phyloP scores from a whole-genome alignment of 2,797 vertebrate species.

The Morelia viridis region DNA sequence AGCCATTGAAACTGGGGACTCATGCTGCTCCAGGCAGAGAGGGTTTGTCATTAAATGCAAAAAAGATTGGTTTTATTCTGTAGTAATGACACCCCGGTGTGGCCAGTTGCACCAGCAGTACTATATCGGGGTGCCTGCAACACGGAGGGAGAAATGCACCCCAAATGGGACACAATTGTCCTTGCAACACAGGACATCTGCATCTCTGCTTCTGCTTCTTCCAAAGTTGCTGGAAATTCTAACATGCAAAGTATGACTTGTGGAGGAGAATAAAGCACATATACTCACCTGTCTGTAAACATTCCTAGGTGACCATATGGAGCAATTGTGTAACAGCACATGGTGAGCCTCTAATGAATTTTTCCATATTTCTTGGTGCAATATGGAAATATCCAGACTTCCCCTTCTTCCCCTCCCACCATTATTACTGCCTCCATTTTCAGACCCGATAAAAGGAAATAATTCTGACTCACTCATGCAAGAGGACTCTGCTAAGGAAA shows the following conservation, averaged over 20 bases:
- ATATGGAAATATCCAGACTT: background rate
- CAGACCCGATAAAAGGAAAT: background rate
- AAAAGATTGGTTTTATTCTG: conserved; percentile 77
- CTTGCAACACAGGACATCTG: conserved; percentile 32
- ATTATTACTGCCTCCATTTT: background rate
- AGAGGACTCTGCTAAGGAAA: background rate
- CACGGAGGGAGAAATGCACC: conserved; percentile 34
- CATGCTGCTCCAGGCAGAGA: conserved; percentile 74
- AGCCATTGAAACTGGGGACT: conserved; percentile 71
- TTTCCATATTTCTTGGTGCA: conserved; percentile 63
- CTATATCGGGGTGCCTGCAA: conserved; percentile 4
- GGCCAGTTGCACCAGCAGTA: conserved; percentile 74
- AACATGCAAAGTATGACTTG: background rate
- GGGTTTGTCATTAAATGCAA: conserved; percentile 70
- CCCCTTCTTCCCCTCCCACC: background rate
- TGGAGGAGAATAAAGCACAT: background rate
- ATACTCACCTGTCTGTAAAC: conserved; percentile 47
- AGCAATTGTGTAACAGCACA: conserved; percentile 72
- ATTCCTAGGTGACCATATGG: conserved; percentile 66
- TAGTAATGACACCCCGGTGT: conserved; percentile 75
- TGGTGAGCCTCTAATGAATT: conserved; percentile 70
- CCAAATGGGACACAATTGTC: conserved; percentile 40
- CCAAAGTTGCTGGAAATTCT: background rate
- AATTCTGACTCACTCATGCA: background rate
- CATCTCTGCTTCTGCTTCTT: background rate